A percentile compares a stretch with the other conserved stretches of the same genome.
phyloP scores from a whole-genome alignment of 1,140 invertebrate species.

The Scaptomyza hsui region DNA sequence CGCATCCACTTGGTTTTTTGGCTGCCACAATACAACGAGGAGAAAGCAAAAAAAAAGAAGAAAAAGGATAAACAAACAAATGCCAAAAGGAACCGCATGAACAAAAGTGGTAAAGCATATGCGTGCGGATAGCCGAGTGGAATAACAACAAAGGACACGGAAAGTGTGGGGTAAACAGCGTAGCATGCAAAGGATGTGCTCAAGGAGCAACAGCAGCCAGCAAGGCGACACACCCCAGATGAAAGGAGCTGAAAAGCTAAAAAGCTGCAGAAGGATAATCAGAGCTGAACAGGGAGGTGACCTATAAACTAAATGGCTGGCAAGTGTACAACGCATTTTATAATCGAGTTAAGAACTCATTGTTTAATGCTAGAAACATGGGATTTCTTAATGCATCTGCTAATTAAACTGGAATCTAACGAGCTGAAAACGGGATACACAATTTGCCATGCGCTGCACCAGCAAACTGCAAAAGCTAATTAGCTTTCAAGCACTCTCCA shows the following conservation, averaged over 20 bases:
- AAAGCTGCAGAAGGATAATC: no score
- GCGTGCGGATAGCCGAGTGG: constrained; percentile 47
- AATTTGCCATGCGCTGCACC: neutral
- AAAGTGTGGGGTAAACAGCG: constrained; percentile 38
- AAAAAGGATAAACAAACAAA: constrained; percentile 26
- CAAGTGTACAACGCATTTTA: constrained; percentile 46
- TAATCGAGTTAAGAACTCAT: constrained; percentile 36
- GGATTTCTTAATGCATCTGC: constrained; percentile 49
- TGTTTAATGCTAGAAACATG: constrained; percentile 17
- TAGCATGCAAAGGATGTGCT: constrained; percentile 29
- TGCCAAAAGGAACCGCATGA: constrained; percentile 20
- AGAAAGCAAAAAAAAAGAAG: constrained; percentile 7
- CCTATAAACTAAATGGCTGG: constrained; percentile 45
- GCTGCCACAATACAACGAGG: constrained; percentile 33
- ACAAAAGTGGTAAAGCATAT: constrained; percentile 62
- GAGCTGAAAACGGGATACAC: constrained; percentile 4
- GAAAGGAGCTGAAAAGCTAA: constrained; percentile 5
- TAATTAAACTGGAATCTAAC: constrained; percentile 51
- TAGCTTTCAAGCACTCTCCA: constrained; percentile 8
- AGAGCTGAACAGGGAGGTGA: constrained; percentile 11
- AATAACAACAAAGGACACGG: constrained; percentile 48
- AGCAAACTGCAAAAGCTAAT: constrained; percentile 6
- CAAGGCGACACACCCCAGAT: constrained; percentile 3
- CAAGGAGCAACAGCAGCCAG: constrained; percentile 16
- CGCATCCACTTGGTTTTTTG: constrained; percentile 54